Evolutionary conservation across 64 coral and sea anemone species (phyloP), one percentile per base, ranked within the genome.

Genomic region (Orbicella faveolata): DNA sequence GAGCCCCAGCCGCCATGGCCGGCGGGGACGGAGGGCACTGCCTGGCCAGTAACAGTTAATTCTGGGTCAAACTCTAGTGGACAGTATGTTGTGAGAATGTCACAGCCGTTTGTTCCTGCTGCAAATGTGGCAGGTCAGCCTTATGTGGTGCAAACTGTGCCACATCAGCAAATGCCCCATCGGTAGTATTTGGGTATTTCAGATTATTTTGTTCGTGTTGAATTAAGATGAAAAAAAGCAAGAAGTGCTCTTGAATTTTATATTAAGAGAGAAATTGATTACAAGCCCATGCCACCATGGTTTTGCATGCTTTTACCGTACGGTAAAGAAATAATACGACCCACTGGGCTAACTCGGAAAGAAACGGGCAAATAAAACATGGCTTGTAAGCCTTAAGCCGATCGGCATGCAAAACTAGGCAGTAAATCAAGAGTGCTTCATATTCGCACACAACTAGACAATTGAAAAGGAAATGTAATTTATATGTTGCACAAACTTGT

Each of bases 121-220:
- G 73, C 82, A 17, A 85, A 48, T 77, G 75, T 88, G 9, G 6
- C 74, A 6, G 75, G 73, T 39, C 75, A 75, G 53, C 73, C 53
- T 63, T 88, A 61, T 77, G 73, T 76, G 52, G 75, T 76, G 73
- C 87, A 59, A 78, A 6, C 87, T 4, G 33, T 61, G 19, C 73
- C 87, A 25, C 87, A 88, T 36, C 87, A 75, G 51, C 87, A 88
- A 67, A 61, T 88, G 73, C 87, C 87, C 17, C 87, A 88, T 23
- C 87, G 87, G 74, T 88, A 66, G 61, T 77, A 72, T 85, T 23
- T 83, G 34, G 18, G 7, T 41, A 83, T 41, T 25, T 21, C 37
- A 51, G 63, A 85, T 66, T 67, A 68, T 44, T 51, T 48, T 79
- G 77, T 79, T 59, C 12, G 6, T 54, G 16, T 55, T 79, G n/a